Base-by-base conservation (phyloP, 2,888 invertebrate species). In the Hypselothyrea guttata region DNA sequence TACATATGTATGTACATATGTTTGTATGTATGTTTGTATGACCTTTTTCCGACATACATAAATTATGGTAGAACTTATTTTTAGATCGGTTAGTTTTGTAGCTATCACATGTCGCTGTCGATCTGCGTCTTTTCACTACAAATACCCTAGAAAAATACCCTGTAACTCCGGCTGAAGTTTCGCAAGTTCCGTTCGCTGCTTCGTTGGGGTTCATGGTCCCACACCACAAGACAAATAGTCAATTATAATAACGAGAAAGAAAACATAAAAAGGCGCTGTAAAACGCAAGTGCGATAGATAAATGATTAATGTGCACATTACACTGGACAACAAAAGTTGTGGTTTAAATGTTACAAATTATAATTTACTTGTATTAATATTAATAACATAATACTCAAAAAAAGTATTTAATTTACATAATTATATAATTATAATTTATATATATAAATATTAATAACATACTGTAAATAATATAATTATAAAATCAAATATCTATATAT, bases 51-150 rank as follows among this genome's bases (percentile, higher is more conserved):
- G 22, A 22, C 22, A 22, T 5, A 71, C 71, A 77, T 62, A 66
- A 77, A 66, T 75, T 69, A 71, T 71, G 61, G 60, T 35, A 28
- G 53, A 49, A 47, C 44, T 56, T 61, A 48, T 63, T 45, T 76
- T 62, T 79, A 62, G 70, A 49, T 4, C 7, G 22, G 3, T 22
- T 22, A 48, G 65, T 52, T 67, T 77, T 59, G 57, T 57, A 60
- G 59, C 61, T 61, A 71, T 73, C 73, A 70, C 72, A 64, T 71
- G 70, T 71, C 73, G 70, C 57, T 52, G 66, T 70, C 70, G 54
- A 53, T 70, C 70, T 18, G 5, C 2, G 22, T 22, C 22, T 22
- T 22, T 22, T 22, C 3, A 22, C 15, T 9, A 38, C 44, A 48
- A 22, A 18, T 34, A 28, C 35, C 15, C 28, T 30, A n/a, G n/a